Conservation (phyloP, 2,888 invertebrate species). For the Nasonia oneida region DNA sequence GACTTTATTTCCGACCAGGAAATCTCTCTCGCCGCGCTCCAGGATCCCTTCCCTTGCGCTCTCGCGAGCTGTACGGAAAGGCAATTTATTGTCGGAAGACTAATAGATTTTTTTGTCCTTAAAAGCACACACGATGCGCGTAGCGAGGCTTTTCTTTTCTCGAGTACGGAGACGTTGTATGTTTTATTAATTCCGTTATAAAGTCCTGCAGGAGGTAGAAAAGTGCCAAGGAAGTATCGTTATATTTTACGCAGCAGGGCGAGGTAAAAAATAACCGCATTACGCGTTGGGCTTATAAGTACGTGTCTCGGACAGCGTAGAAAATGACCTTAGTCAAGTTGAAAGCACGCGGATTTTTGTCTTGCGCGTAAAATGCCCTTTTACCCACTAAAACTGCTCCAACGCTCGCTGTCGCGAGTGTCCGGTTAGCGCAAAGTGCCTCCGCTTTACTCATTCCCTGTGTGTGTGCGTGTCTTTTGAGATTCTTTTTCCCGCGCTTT, state of each 20-base stretch:
- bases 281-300: not conserved
- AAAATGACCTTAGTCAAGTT: not conserved
- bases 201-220: not conserved
- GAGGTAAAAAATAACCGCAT: not conserved
- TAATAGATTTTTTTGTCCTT: constrained; percentile 51
- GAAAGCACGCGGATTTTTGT: constrained; percentile 9
- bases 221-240: not conserved
- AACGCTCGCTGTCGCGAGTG: not conserved
- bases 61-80: constrained; percentile 23
- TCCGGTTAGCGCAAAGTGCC: not conserved
- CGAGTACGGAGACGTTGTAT: no score
- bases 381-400: not conserved
- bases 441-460: constrained; percentile 2
- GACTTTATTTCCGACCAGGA: constrained; percentile 58
- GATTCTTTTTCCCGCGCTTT: not conserved
- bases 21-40: constrained; percentile 36
- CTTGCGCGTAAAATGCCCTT: not conserved
- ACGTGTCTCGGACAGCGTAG: not conserved
- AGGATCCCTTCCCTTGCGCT: constrained; percentile 39
- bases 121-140: not conserved
- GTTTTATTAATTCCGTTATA: not conserved
- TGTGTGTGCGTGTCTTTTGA: not conserved
- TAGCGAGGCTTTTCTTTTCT: not conserved
- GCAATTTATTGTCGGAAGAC: constrained; percentile 57
- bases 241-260: not conserved